These are phyloP conservation scores for Dusona sp. DNA, from an alignment of 2,888 invertebrate species.

Conservation along the genomic window DNA sequence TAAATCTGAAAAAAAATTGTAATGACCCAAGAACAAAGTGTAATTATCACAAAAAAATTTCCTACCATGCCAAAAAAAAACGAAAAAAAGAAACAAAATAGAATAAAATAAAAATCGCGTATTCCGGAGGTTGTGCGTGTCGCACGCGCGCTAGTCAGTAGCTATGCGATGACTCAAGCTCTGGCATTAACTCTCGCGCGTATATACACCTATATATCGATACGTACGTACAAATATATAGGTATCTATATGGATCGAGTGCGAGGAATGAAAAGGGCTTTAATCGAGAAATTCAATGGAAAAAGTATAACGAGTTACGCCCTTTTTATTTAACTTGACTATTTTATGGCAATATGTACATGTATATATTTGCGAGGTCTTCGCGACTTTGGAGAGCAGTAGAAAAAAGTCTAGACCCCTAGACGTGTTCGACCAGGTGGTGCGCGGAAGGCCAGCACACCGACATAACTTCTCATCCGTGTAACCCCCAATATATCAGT, in stretches of 20 bases:
- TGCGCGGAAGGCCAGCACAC: constrained; percentile 72
- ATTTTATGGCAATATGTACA: background rate
- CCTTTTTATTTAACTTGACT: background rate
- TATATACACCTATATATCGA: background rate
- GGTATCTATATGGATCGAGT: background rate
- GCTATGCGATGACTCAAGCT: constrained; percentile 60
- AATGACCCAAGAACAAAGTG: background rate
- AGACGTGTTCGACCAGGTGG: constrained; percentile 77
- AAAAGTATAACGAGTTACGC: background rate
- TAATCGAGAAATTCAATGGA: background rate
- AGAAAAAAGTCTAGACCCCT: constrained; percentile 71
- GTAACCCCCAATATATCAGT: constrained; percentile 50
- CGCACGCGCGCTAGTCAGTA: constrained; percentile 60
- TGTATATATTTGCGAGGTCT: constrained; percentile 18
- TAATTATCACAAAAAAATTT: background rate
- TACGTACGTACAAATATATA: background rate
- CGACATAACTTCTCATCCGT: constrained; percentile 29
- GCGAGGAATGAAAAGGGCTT: background rate
- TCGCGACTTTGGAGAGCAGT: constrained; percentile 66
- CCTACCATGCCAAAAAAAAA: background rate
- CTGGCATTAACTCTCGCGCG: constrained; percentile 51
- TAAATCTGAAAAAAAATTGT: background rate
- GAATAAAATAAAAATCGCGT: constrained; percentile 6
- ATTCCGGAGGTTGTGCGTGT: constrained; percentile 60
- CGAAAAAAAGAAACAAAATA: constrained; percentile 1